Percentiles rank a stretch among this genome's conserved stretches.
Evolutionary conservation across 2,113 vertebrate genomes (phyloP).

Genomic region (Mystacornis crossleyi): DNA sequence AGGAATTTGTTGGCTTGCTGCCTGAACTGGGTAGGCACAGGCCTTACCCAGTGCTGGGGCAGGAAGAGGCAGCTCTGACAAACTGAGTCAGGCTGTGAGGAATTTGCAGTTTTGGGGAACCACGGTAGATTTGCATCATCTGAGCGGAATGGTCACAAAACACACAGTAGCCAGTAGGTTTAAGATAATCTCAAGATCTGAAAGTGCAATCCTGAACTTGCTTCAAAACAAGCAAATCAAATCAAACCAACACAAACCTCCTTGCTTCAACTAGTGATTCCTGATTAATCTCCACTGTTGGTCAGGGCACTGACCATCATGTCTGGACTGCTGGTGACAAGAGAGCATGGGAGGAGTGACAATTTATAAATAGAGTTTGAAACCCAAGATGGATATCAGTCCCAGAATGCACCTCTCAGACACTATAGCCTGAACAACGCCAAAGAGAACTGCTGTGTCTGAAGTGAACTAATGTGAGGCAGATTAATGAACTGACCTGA

Average conservation of each 20-base stretch:
- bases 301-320: not conserved
- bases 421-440: not conserved
- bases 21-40: not conserved
- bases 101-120: fast-evolving
- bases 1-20: not conserved
- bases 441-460: not conserved
- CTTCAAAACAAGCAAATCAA: not conserved
- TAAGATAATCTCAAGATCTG: not conserved
- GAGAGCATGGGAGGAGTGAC: not conserved
- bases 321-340: not conserved
- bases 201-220: not conserved
- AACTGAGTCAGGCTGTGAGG: not conserved
- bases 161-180: fast-evolving
- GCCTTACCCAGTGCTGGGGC: fast-evolving
- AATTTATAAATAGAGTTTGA: not conserved
- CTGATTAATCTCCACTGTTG: not conserved
- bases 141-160: not conserved
- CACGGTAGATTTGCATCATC: fast-evolving
- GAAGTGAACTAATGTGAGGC: not conserved
- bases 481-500: constrained; percentile 6
- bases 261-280: not conserved
- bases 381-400: not conserved
- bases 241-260: not conserved
- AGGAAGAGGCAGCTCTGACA: not conserved
- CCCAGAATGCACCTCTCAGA: not conserved